Percentiles rank a stretch among this genome's conserved stretches.
Evolutionary conservation across 1,140 invertebrate species (phyloP).

Genomic region (Anadara kagoshimensis): DNA sequence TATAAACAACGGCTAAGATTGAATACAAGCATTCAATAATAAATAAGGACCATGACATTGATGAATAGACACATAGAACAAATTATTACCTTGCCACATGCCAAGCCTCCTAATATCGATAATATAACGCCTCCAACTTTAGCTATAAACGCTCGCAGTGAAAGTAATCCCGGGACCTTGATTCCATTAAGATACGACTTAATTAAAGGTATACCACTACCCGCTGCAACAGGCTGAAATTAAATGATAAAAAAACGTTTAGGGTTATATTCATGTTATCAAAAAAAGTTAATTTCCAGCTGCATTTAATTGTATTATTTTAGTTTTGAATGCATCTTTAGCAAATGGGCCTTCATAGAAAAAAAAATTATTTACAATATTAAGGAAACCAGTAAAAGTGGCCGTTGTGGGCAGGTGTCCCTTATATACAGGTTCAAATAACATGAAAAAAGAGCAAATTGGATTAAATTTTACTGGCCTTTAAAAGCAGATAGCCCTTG

Average conservation of each 20-base stretch:
- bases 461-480: too few relatives aligned
- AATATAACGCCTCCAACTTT: constrained; percentile 95
- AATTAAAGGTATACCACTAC: constrained; percentile 98
- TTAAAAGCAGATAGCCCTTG: too few relatives aligned
- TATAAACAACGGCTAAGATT: not conserved
- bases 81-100: constrained; percentile 90
- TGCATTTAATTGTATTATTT: too few relatives aligned
- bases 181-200: constrained; percentile 99
- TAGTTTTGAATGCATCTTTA: too few relatives aligned
- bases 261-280: too few relatives aligned
- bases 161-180: constrained; percentile 77
- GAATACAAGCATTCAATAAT: not conserved
- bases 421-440: too few relatives aligned
- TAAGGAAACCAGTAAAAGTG: too few relatives aligned
- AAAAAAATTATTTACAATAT: too few relatives aligned
- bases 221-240: constrained; percentile 88
- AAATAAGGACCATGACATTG: not conserved
- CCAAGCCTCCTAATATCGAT: constrained; percentile 95
- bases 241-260: not conserved
- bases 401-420: too few relatives aligned
- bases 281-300: too few relatives aligned
- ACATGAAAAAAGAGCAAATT: too few relatives aligned
- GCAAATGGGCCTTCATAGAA: too few relatives aligned
- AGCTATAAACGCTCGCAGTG: constrained; percentile 93
- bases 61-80: not conserved